phyloP scores from a whole-genome alignment of 2,113 vertebrate species.

The Larimichthys polyactis region DNA sequence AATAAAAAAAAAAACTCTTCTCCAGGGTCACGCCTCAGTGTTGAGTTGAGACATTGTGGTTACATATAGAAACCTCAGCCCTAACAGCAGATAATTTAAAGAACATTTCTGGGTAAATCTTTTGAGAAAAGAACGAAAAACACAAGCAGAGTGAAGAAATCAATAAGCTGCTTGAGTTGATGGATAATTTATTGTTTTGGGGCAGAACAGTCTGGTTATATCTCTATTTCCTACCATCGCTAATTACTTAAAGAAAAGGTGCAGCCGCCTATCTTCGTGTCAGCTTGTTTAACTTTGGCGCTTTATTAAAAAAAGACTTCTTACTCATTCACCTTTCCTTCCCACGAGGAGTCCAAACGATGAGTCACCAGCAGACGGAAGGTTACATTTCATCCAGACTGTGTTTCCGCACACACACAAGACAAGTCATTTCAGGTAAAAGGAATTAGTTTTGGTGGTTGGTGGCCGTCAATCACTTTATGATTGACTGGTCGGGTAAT shows the following conservation, averaged over 20 bases:
- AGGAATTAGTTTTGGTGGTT: background rate
- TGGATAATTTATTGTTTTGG: conserved; percentile 31
- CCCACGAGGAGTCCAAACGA: background rate
- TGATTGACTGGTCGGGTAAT: background rate
- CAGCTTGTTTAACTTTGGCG: background rate
- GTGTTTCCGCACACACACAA: background rate
- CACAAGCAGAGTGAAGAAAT: conserved; percentile 3
- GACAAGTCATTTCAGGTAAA: background rate
- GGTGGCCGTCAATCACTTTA: background rate
- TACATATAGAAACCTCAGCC: background rate
- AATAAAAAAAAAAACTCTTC: conserved; percentile 7
- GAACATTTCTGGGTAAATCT: background rate
- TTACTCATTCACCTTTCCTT: background rate
- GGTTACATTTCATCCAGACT: background rate
- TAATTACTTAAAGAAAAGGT: background rate
- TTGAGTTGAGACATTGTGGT: background rate
- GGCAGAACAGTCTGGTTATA: background rate
- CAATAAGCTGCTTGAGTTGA: conserved; percentile 15
- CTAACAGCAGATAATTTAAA: background rate
- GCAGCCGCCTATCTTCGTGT: background rate
- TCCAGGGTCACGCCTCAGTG: conserved; percentile 6
- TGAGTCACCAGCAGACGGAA: background rate
- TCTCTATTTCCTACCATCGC: background rate
- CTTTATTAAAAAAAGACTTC: background rate
- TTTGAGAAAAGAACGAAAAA: background rate